A percentile compares a stretch with the other conserved stretches of the same genome.
Evolutionary conservation across 2,113 vertebrate genomes (phyloP).

Genomic region (Sminthopsis crassicaudata): DNA sequence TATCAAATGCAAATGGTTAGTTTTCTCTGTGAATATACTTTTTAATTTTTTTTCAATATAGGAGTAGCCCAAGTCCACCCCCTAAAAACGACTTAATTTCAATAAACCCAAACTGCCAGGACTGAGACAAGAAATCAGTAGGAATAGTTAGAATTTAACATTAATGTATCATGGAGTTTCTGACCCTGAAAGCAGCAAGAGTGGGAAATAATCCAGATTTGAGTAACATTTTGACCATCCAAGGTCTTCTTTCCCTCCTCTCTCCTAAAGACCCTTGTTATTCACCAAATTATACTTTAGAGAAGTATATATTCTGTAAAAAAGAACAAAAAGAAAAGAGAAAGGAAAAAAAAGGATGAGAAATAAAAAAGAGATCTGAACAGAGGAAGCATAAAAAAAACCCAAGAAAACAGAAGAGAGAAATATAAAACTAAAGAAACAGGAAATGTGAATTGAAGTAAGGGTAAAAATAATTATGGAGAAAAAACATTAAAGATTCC

Average conservation of each 20-base stretch:
- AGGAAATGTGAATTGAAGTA: background rate
- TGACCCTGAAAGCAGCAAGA: background rate
- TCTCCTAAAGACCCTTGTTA: background rate
- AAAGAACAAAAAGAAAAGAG: slow-evolving; percentile 7
- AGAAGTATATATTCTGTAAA: slow-evolving; percentile 3
- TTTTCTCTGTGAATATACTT: slow-evolving; percentile 47
- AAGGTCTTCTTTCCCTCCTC: background rate
- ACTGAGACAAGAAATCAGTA: background rate
- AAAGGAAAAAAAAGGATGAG: background rate
- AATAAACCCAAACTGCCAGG: background rate
- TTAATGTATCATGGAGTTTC: background rate
- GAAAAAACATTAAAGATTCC: background rate
- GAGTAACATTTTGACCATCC: background rate
- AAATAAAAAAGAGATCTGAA: background rate
- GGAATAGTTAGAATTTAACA: background rate
- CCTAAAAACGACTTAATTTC: background rate
- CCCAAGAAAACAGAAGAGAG: background rate
- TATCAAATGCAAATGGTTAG: slow-evolving; percentile 65
- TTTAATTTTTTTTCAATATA: background rate
- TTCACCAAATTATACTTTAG: slow-evolving; percentile 23
- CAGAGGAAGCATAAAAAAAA: background rate
- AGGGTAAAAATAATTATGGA: background rate
- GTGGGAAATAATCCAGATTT: background rate
- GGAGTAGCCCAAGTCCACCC: background rate
- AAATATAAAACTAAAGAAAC: background rate